Evolutionary conservation across 2,797 vertebrate species (phyloP).

Genomic region (Mastacembelus armatus): DNA sequence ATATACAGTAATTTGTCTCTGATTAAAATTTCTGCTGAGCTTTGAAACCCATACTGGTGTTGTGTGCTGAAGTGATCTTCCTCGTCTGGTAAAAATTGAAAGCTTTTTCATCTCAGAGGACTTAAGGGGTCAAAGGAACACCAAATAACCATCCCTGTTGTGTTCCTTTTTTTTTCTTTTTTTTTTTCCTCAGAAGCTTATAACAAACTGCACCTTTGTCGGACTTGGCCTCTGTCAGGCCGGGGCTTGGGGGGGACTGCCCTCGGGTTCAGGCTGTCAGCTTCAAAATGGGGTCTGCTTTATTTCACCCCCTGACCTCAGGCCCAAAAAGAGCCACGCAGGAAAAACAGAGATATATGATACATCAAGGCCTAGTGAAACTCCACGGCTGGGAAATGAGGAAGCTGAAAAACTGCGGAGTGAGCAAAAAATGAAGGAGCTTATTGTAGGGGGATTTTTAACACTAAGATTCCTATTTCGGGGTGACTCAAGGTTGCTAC

Average conservation of each 20-base stretch:
- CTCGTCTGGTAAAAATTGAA: slow-evolving; percentile 82
- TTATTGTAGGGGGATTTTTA: slow-evolving; percentile 74
- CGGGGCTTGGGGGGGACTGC: slow-evolving; percentile 71
- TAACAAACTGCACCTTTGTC: slow-evolving; percentile 88
- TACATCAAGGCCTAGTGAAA: slow-evolving; percentile 82
- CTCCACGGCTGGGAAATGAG: slow-evolving; percentile 77
- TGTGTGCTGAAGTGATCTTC: slow-evolving; percentile 78
- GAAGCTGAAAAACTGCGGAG: slow-evolving; percentile 76
- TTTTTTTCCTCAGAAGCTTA: slow-evolving; percentile 66
- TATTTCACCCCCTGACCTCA: slow-evolving; percentile 86
- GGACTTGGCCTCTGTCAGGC: slow-evolving; percentile 78
- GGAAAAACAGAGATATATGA: slow-evolving; percentile 87
- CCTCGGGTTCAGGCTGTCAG: slow-evolving; percentile 84
- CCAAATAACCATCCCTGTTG: slow-evolving; percentile 83
- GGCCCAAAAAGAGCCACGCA: slow-evolving; percentile 81
- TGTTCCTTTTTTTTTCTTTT: slow-evolving; percentile 70
- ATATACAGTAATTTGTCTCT: slow-evolving; percentile 82
- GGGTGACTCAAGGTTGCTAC: slow-evolving; percentile 57
- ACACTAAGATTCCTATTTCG: slow-evolving; percentile 51
- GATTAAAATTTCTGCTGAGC: slow-evolving; percentile 85
- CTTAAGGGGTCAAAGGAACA: slow-evolving; percentile 85
- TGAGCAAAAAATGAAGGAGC: slow-evolving; percentile 80
- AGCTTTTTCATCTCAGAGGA: slow-evolving; percentile 83
- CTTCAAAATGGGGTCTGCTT: slow-evolving; percentile 87
- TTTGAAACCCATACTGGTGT: slow-evolving; percentile 74